phyloP scores from a whole-genome alignment of 2,888 invertebrate genomes.

The Deroplatys truncata region DNA sequence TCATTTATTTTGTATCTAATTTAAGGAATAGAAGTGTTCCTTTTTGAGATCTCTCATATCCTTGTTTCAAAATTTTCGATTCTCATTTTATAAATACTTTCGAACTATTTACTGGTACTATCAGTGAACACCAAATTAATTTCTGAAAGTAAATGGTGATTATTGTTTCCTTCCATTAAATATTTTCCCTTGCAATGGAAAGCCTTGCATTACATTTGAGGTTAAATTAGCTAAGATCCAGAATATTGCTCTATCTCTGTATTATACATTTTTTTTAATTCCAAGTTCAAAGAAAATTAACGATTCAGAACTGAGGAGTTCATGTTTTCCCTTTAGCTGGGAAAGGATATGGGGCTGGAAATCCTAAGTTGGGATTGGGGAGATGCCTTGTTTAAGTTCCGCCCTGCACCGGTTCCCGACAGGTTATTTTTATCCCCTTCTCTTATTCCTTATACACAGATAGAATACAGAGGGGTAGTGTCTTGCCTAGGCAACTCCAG shows the following conservation, averaged over 20 bases:
- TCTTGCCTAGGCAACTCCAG: not conserved
- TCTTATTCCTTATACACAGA: not conserved
- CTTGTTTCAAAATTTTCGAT: too few species aligned
- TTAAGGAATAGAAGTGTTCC: too few species aligned
- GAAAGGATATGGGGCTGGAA: not conserved
- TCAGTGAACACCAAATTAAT: too few species aligned
- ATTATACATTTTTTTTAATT: not conserved
- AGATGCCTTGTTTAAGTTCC: not conserved
- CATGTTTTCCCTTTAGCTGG: not conserved
- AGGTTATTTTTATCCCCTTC: not conserved
- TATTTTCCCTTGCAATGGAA: not conserved
- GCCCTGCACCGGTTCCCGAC: not conserved
- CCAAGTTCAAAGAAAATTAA: not conserved
- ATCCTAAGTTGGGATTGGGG: not conserved
- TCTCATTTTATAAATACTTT: too few species aligned
- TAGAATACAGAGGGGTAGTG: not conserved
- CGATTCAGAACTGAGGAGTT: not conserved
- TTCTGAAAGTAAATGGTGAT: too few species aligned
- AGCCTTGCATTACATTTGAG: not conserved
- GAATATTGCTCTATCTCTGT: not conserved
- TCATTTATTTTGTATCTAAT: too few species aligned
- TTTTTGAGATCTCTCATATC: too few species aligned
- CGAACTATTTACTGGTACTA: too few species aligned
- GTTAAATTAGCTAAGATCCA: not conserved
- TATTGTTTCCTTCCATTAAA: too few species aligned